These are phyloP conservation scores for Crossoptilon crossoptilon DNA, from an alignment of 2,797 vertebrate genomes.

Conservation along the genomic window DNA sequence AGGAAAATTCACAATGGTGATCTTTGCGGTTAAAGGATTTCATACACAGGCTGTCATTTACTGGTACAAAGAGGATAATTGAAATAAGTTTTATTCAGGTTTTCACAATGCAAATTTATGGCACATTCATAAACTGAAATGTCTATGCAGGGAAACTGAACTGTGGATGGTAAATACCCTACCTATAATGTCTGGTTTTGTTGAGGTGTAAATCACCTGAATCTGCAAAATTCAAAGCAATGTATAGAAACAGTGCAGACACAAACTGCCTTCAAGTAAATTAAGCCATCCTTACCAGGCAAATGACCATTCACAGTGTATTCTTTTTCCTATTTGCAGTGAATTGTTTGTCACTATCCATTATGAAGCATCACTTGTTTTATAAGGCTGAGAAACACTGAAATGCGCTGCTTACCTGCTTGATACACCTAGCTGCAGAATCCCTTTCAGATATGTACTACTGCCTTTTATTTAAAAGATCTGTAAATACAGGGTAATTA, in stretches of 20 bases:
- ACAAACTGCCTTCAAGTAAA: conserved; percentile 5
- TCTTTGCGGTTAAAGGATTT: neutral
- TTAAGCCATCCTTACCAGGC: conserved; percentile 7
- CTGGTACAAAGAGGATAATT: neutral
- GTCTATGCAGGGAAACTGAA: neutral
- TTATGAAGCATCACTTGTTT: conserved; percentile 12
- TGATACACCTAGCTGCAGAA: conserved; percentile 19
- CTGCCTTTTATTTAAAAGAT: conserved; percentile 26
- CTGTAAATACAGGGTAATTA: conserved; percentile 35
- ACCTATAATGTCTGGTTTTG: neutral
- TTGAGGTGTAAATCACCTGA: neutral
- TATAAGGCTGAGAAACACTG: neutral
- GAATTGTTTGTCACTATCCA: neutral
- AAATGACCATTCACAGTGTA: neutral
- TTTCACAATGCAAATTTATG: neutral
- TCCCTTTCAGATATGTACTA: neutral
- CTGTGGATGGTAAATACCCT: neutral
- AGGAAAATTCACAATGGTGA: neutral
- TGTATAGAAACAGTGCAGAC: neutral
- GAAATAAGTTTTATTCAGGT: neutral
- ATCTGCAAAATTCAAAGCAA: conserved; percentile 1
- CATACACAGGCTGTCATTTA: neutral
- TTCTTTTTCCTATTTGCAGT: neutral
- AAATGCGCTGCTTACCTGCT: neutral
- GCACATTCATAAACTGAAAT: neutral